Conservation (phyloP, 2,113 vertebrate species). For the Monarcha castaneiventris region DNA sequence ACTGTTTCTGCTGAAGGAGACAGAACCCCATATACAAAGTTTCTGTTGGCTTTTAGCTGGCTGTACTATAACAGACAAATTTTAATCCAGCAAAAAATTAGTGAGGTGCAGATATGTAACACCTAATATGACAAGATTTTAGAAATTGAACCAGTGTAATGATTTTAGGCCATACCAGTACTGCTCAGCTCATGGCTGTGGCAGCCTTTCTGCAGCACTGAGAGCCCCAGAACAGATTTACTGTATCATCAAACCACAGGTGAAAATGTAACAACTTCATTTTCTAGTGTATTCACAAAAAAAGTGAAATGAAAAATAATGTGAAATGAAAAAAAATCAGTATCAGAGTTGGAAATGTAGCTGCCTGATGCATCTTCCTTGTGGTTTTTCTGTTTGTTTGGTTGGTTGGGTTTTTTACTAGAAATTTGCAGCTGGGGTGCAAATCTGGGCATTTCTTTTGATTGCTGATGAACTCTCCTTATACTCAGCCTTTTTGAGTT, state of each 20-base stretch:
- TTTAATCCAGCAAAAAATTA: neutral
- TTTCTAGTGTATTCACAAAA: neutral
- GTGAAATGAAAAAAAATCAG: neutral
- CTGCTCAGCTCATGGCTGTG: neutral
- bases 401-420: neutral
- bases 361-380: neutral
- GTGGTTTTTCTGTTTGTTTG: neutral
- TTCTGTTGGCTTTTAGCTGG: neutral
- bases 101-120: neutral
- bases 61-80: neutral
- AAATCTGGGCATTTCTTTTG: neutral
- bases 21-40: neutral
- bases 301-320: neutral
- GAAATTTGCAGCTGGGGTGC: neutral
- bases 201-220: neutral
- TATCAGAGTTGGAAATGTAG: neutral
- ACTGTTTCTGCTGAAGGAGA: neutral
- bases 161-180: neutral
- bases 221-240: neutral
- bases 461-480: neutral
- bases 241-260: neutral
- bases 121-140: neutral
- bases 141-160: neutral
- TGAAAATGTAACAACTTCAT: neutral
- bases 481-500: neutral